These are phyloP conservation scores for Murina feae DNA, from an alignment of 2,113 vertebrate genomes.

Conservation along the genomic window DNA sequence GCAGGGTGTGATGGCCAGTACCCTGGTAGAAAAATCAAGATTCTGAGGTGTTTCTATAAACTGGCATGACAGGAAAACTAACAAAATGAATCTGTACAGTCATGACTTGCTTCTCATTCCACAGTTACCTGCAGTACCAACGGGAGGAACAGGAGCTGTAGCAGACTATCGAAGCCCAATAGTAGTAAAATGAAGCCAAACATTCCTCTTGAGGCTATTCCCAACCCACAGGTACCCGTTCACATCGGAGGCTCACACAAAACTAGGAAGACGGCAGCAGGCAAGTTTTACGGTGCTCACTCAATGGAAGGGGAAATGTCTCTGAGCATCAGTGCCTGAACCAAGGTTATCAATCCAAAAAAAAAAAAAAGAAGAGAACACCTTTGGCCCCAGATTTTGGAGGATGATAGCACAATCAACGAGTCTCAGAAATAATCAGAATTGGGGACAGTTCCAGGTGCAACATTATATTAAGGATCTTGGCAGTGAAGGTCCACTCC, in stretches of 20 bases:
- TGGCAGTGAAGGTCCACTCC: not conserved
- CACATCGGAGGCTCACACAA: not conserved
- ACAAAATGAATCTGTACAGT: not conserved
- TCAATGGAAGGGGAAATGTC: not conserved
- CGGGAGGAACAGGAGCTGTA: not conserved
- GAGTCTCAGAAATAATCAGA: not conserved
- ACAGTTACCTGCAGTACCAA: not conserved
- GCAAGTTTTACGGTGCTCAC: not conserved
- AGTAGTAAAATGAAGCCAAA: not conserved
- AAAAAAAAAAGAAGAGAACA: not conserved
- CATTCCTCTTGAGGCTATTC: not conserved
- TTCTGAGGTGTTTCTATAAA: not conserved
- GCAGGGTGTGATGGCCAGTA: not conserved
- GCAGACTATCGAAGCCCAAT: not conserved
- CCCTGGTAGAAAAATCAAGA: not conserved
- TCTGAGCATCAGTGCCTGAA: not conserved
- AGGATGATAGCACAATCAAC: not conserved
- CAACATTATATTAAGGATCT: not conserved
- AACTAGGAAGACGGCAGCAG: no score
- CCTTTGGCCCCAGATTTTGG: not conserved
- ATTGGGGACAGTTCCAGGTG: not conserved
- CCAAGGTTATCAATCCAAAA: not conserved
- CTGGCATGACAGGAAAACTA: not conserved
- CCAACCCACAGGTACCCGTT: not conserved
- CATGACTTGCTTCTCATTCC: no score